phyloP scores from a whole-genome alignment of 2,113 vertebrate genomes.

The Oreochromis spilurus region DNA sequence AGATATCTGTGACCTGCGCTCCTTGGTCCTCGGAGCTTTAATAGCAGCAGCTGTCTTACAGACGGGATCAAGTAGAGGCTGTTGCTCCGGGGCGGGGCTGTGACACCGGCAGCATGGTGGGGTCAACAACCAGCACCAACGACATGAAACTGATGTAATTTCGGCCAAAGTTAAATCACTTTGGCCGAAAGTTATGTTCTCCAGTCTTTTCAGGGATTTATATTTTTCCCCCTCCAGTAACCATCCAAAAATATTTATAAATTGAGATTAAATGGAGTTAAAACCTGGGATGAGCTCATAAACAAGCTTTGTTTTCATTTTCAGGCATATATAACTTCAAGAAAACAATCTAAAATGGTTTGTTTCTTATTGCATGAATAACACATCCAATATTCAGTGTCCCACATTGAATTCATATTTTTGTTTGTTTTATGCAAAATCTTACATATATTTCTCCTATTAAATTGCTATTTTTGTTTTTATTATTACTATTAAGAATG shows the following conservation, averaged over 20 bases:
- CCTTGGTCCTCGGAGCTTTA: slow-evolving; percentile 22
- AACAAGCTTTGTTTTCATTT: not conserved
- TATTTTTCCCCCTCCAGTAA: not conserved
- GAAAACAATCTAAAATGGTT: not conserved
- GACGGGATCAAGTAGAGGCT: slow-evolving; percentile 4
- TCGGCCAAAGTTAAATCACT: not conserved
- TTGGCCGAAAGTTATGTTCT: not conserved
- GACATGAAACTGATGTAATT: not conserved
- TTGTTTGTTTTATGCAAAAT: not conserved
- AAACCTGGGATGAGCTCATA: not conserved
- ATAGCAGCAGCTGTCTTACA: slow-evolving; percentile 34
- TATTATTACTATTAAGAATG: not conserved
- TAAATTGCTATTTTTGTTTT: not conserved
- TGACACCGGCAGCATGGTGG: slow-evolving; percentile 1
- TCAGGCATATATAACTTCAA: not conserved
- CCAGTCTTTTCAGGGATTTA: not conserved
- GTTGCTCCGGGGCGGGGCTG: slow-evolving; percentile 30
- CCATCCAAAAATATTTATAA: not conserved
- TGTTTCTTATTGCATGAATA: not conserved
- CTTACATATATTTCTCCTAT: not conserved
- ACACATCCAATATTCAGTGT: not conserved
- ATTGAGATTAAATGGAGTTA: not conserved
- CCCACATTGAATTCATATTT: not conserved
- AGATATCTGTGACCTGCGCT: not conserved
- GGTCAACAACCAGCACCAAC: slow-evolving; percentile 27